Conservation (phyloP, 2,888 invertebrate species). For the Nasonia oneida region DNA sequence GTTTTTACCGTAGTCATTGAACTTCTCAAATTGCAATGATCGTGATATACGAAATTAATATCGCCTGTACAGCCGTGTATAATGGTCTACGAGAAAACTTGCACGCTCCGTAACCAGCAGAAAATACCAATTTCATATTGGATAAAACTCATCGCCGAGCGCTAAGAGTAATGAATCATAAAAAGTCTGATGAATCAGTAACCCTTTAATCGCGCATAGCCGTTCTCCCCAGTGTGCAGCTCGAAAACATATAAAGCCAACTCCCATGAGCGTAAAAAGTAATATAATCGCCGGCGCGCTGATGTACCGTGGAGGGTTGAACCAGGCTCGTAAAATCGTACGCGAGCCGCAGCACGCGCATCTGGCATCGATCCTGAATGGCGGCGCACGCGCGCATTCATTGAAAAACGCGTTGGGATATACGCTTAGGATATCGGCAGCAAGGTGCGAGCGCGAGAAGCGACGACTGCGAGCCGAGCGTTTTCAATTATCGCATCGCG, state of each 20-base stretch:
- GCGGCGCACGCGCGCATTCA: neutral
- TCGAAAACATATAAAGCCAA: neutral
- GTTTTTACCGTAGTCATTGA: neutral
- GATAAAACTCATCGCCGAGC: too few relatives aligned
- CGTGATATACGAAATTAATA: too few relatives aligned
- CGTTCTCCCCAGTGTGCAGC: neutral
- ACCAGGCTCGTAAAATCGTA: neutral
- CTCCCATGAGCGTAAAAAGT: neutral
- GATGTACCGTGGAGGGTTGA: neutral
- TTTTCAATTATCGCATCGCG: slow-evolving; percentile 3
- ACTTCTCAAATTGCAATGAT: too few relatives aligned
- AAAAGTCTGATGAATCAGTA: neutral
- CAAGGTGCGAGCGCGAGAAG: neutral
- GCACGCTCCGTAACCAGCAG: too few relatives aligned
- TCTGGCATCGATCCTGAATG: neutral
- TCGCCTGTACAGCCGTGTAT: too few relatives aligned
- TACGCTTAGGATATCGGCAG: neutral
- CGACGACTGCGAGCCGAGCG: neutral
- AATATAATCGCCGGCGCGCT: neutral
- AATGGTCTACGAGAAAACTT: too few relatives aligned
- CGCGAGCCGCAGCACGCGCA: neutral
- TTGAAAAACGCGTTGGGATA: neutral
- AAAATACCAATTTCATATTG: too few relatives aligned
- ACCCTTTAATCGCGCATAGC: neutral
- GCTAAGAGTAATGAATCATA: neutral